Evolutionary conservation across 2,797 vertebrate genomes (phyloP).

Genomic region (Artibeus jamaicensis): DNA sequence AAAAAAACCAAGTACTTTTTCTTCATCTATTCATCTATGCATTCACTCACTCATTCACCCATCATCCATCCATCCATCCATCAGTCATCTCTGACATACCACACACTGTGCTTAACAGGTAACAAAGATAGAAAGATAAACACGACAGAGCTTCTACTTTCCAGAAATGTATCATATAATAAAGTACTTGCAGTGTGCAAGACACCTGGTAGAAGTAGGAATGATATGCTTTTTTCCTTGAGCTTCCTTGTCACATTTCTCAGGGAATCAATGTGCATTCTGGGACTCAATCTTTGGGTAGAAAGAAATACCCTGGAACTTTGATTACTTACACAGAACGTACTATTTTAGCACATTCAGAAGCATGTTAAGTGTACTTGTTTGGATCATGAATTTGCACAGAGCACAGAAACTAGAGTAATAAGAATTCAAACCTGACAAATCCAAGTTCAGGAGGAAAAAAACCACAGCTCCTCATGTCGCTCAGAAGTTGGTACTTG

Average conservation of each 20-base stretch:
- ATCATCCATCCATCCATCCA: background rate
- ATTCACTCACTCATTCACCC: background rate
- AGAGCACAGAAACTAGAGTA: background rate
- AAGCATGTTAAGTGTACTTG: background rate
- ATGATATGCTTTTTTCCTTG: background rate
- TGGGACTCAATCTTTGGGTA: background rate
- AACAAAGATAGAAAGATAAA: background rate
- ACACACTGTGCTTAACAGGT: background rate
- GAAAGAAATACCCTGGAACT: background rate
- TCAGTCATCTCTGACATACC: background rate
- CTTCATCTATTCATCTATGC: background rate
- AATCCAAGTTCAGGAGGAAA: background rate
- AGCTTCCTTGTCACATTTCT: background rate
- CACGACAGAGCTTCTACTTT: background rate
- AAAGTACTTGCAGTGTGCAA: background rate
- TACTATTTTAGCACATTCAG: background rate
- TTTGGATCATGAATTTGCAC: background rate
- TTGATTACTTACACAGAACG: background rate
- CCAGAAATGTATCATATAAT: background rate
- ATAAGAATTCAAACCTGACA: constrained; percentile 16
- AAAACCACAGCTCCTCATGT: background rate
- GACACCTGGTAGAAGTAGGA: background rate
- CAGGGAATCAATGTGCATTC: too few species aligned
- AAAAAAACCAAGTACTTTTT: background rate
- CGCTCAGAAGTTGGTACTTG: background rate